Percentiles rank a stretch among this genome's conserved stretches.
These are phyloP conservation scores for Tangara arthus DNA, from an alignment of 2,797 vertebrate genomes.

Conservation along the genomic window DNA sequence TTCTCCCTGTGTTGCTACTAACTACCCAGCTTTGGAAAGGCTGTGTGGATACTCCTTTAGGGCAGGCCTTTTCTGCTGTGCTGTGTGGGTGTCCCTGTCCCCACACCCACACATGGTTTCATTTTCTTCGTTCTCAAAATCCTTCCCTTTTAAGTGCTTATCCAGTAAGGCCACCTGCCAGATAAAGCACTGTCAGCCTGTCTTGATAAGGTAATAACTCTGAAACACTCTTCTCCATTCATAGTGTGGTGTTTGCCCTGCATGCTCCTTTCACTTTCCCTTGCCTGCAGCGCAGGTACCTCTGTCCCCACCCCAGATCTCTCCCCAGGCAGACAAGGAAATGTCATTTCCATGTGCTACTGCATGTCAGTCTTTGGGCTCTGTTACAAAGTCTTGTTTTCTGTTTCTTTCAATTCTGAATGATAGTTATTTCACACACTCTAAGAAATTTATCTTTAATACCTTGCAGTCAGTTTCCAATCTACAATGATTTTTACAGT, in stretches of 20 bases:
- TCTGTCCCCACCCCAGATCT: neutral
- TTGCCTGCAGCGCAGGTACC: neutral
- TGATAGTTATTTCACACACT: neutral
- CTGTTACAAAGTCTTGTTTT: neutral
- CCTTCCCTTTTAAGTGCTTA: neutral
- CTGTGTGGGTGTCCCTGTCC: fast-evolving
- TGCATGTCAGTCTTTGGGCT: neutral
- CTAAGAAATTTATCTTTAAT: neutral
- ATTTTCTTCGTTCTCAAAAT: neutral
- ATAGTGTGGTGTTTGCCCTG: neutral
- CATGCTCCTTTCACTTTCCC: neutral
- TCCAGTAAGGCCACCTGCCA: neutral
- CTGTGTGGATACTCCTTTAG: neutral
- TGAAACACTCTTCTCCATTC: neutral
- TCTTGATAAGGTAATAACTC: neutral
- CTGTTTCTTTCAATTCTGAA: neutral
- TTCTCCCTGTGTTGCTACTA: neutral
- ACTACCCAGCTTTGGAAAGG: neutral
- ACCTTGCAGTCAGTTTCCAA: neutral
- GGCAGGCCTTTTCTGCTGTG: neutral
- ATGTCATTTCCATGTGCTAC: neutral
- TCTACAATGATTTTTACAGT: neutral
- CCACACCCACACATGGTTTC: neutral
- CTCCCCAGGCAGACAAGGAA: neutral
- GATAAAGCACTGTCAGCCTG: neutral